Evolutionary conservation across 2,888 invertebrate genomes (phyloP), one percentile per base, ranked within the genome.

Genomic region (Idaea straminata): DNA sequence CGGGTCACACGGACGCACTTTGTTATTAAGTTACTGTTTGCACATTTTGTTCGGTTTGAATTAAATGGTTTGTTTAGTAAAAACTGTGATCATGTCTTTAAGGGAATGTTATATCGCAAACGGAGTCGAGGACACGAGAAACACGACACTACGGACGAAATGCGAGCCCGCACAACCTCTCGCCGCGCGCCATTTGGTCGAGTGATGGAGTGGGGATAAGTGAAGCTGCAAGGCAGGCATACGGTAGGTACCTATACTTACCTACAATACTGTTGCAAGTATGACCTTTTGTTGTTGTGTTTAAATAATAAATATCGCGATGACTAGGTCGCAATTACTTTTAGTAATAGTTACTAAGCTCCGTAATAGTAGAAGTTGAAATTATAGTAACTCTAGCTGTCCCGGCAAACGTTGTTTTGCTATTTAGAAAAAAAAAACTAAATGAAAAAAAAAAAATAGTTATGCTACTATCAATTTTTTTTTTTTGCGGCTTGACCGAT

Each of bases 161-260:
- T 76, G 80, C 77, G 69, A 77, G 77, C 72, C 67, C 78, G 81
- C 82, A 85, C 88, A 85, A 86, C 87, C 90, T 86, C 88, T 86
- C 85, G 84, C 85, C 75, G 86, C 84, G 84, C 85, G 85, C 87
- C 86, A 85, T 88, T 87, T 86, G 79, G 74, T 78, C 77, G 77
- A 84, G 82, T 85, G 83, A 80, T 58, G 69, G 61, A 72, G 91
- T 83, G 91, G 91, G 91, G 91, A 87, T 88, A 84, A 82, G 81
- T 85, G 79, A 85, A 86, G 85, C 83, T 79, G 76, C 82, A 25
- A 25, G 25, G 25, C 25, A 25, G 25, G 25, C 25, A 25, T 25
- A 25, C 25, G 25, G 25, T 25, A 25, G 25, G 25, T 25, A 25
- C 25, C 25, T 25, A 25, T 25, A 25, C 25, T 25, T 25, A 25